These are phyloP conservation scores for Oscheius sp. DNA, from an alignment of 2,888 invertebrate genomes.

Conservation along the genomic window DNA sequence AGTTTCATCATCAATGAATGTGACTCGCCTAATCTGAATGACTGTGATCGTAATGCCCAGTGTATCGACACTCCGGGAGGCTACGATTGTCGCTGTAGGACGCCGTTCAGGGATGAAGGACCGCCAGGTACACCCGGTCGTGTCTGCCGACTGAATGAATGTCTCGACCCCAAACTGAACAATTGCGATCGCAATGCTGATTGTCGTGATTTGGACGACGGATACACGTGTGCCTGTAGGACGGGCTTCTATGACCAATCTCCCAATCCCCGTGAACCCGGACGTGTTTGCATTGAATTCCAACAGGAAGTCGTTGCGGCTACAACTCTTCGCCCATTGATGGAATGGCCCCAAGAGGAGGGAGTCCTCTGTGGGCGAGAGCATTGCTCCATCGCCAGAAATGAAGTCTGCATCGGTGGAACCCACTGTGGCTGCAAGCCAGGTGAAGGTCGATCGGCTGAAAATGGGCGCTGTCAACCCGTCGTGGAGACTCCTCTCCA, in stretches of 20 bases:
- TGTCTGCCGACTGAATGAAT: slow-evolving; percentile 71
- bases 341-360: slow-evolving; percentile 40
- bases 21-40: slow-evolving; percentile 70
- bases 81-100: slow-evolving; percentile 69
- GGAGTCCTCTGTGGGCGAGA: slow-evolving; percentile 65
- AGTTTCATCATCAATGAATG: slow-evolving; percentile 72
- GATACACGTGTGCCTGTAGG: slow-evolving; percentile 63
- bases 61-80: slow-evolving; percentile 69
- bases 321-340: slow-evolving; percentile 68
- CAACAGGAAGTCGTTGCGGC: slow-evolving; percentile 50
- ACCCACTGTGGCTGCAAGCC: slow-evolving; percentile 69
- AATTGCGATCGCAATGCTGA: slow-evolving; percentile 69
- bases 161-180: slow-evolving; percentile 59
- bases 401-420: slow-evolving; percentile 71
- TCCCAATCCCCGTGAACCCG: slow-evolving; percentile 55
- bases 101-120: slow-evolving; percentile 67
- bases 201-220: slow-evolving; percentile 71
- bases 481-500: slow-evolving; percentile 65
- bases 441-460: slow-evolving; percentile 64
- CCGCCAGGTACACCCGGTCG: slow-evolving; percentile 61
- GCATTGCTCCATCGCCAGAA: slow-evolving; percentile 49
- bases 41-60: slow-evolving; percentile 65
- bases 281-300: slow-evolving; percentile 57
- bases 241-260: slow-evolving; percentile 70
- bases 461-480: slow-evolving; percentile 47